Base-by-base conservation (phyloP, 2,888 invertebrate genomes). In the Actias luna region DNA sequence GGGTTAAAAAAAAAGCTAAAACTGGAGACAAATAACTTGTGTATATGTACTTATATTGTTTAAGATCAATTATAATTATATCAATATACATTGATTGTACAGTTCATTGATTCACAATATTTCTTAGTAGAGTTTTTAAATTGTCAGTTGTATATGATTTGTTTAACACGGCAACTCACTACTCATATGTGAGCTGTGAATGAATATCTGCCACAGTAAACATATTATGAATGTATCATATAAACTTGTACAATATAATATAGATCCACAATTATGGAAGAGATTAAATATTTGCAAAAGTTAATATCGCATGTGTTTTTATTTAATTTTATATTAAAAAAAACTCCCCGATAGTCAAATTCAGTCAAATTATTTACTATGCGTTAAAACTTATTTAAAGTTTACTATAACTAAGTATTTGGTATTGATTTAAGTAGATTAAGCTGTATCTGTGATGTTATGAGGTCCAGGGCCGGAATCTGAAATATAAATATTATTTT, bases 391-490 rank as follows among this genome's bases (percentile, higher is more conserved):
- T 80, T 80, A 81, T 64, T 65, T 61, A 59, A 69, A 75, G 74
- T 65, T 7, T 16, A 72, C 69, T 71, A 75, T 75, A 70, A 78
- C 72, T 67, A 67, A 69, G 80, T 67, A 76, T 82, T 82, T 85
- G 81, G 81, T 79, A 78, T 77, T 69, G 62, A 62, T 72, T 77
- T 75, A 78, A 65, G 68, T 64, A 64, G 69, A 64, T 64, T 66
- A 71, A 65, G 83, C 79, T 57, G 76, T 78, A 61, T 74, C 80
- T 62, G 75, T 64, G 64, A 95, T 94, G 57, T 87, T 89, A 76
- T 95, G 94, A 12, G 95, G 94, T 1, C 94, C 95, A 0, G 95
- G 94, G 18, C 94, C 94, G 31, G 84, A 84, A 67, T 93, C 93
- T 91, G 85, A 22, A 83, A 82, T 35, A n/a, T n/a, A 29, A 50